These are phyloP conservation scores for Cryptops parisi DNA, from an alignment of 2,888 invertebrate genomes.

Conservation along the genomic window DNA sequence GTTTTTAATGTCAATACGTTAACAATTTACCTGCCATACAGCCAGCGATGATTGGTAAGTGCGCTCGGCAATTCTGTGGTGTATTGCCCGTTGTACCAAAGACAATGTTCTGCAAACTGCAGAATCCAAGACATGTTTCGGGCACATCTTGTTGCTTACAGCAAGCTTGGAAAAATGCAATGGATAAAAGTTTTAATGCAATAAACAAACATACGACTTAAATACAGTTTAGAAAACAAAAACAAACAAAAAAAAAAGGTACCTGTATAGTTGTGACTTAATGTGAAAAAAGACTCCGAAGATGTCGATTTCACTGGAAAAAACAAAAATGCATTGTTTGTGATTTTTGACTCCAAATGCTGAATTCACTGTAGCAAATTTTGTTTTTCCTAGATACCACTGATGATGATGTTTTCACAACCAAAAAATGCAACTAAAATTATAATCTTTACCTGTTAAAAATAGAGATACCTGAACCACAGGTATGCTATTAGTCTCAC, in stretches of 20 bases:
- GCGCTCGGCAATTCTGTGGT: constrained; percentile 62
- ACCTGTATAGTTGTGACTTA: constrained; percentile 57
- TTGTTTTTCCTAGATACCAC: too few species aligned
- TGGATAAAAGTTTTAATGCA: not conserved
- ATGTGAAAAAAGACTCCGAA: constrained; percentile 21
- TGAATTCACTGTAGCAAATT: too few species aligned
- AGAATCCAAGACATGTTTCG: constrained; percentile 59
- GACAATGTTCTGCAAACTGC: constrained; percentile 51
- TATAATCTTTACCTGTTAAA: constrained; percentile 56
- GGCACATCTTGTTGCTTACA: constrained; percentile 55
- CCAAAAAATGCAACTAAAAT: too few species aligned
- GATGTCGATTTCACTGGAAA: not conserved
- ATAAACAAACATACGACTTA: not conserved
- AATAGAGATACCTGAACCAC: constrained; percentile 62
- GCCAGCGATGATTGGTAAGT: constrained; percentile 59
- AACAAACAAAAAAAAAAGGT: too few species aligned
- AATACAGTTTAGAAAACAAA: not conserved
- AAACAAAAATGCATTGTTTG: too few species aligned
- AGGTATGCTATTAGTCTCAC: constrained; percentile 68
- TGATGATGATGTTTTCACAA: too few species aligned
- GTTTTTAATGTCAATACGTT: too few species aligned
- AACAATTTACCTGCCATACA: constrained; percentile 39
- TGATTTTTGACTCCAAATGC: too few species aligned
- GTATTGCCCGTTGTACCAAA: constrained; percentile 14
- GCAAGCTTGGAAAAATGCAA: constrained; percentile 37